These are phyloP conservation scores for Guaruba guarouba DNA, from an alignment of 2,113 vertebrate genomes.

Conservation along the genomic window DNA sequence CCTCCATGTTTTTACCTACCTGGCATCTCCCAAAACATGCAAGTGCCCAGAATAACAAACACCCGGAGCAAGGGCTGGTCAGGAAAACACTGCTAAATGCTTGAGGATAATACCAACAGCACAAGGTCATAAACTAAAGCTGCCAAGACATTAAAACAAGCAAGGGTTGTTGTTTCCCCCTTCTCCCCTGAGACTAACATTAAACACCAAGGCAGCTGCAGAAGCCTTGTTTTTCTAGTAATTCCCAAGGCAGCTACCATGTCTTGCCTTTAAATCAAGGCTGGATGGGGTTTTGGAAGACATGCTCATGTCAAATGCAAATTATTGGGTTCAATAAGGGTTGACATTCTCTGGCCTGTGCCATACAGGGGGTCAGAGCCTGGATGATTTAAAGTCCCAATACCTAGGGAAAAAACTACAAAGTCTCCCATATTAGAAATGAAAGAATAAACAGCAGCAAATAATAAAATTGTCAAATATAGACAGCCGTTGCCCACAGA, in stretches of 20 bases:
- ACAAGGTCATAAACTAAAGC: background rate
- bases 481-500: background rate
- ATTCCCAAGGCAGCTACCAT: slow-evolving; percentile 38
- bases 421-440: background rate
- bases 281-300: slow-evolving; percentile 38
- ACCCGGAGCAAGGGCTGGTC: background rate
- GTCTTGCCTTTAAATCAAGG: slow-evolving; percentile 19
- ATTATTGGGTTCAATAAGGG: slow-evolving; percentile 18
- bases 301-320: background rate
- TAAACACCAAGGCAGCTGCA: slow-evolving; percentile 33
- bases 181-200: background rate
- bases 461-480: background rate
- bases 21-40: background rate
- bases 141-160: slow-evolving; percentile 18
- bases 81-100: background rate
- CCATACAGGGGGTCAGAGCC: background rate
- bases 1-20: fast-evolving
- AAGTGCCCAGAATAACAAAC: background rate
- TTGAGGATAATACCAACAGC: background rate
- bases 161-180: background rate
- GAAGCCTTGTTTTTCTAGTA: slow-evolving; percentile 23
- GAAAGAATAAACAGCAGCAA: background rate
- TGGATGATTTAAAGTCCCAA: slow-evolving; percentile 15
- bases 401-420: background rate
- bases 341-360: slow-evolving; percentile 14